Evolutionary conservation across 1,140 invertebrate genomes (phyloP), one percentile per base, ranked within the genome.

Genomic region (Colletes latitarsis): DNA sequence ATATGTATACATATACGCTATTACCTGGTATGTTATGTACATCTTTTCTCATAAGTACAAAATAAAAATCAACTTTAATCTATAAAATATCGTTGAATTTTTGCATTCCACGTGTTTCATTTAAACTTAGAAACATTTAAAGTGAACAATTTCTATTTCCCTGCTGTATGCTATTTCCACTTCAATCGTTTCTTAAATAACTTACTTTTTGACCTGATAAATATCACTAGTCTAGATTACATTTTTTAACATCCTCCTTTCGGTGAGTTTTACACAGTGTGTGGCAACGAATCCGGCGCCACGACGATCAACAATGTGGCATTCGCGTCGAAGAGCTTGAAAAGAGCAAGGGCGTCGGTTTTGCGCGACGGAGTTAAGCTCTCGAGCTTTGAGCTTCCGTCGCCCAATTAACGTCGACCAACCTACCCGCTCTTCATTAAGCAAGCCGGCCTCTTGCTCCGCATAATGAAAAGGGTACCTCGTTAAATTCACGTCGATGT

Each of bases 381-480:
- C 78, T 81, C 43, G 63, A 75, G 68, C 49, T 68, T 76, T 62
- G 71, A 75, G 69, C 76, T 69, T 53, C 68, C 81, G 76, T 66
- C 75, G 81, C 81, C 81, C 81, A 82, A 82, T 82, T 82, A 79
- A 77, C 76, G 60, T 82, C 75, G 63, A 17, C 67, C 81, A 10
- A 78, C 76, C 68, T 43, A 68, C 58, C 80, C 49, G 72, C 60
- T 81, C 72, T 75, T 76, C 78, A 63, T 76, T 76, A 76, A 81
- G n/a, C 79, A 68, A 62, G n/a, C 43, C 75, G 55, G 52, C 67
- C 76, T 78, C 76, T 63, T 58, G 68, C 46, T 46, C 8, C 53
- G 68, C 68, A 55, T 82, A 82, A 82, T 78, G 60, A 82, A 78
- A 77, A 68, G 68, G 74, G 66, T n/a, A 69, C 76, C 81, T 82